A percentile compares a stretch with the other conserved stretches of the same genome.
These are phyloP conservation scores for Nestor notabilis DNA, from an alignment of 2,113 vertebrate species.

Conservation along the genomic window DNA sequence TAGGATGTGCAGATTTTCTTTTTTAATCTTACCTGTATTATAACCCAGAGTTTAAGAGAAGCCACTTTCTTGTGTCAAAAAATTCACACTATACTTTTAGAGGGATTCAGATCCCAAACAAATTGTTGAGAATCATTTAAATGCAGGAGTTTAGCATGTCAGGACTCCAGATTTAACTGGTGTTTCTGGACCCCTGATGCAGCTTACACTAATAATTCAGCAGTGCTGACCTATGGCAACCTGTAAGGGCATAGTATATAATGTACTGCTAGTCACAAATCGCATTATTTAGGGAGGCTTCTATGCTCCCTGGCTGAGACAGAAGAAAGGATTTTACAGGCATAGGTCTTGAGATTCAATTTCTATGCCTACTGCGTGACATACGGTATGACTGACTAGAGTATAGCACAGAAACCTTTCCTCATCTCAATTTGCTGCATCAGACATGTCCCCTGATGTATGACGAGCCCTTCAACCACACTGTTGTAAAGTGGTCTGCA, in stretches of 20 bases:
- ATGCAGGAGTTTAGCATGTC: not conserved
- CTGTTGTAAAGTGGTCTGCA: conserved; percentile 16
- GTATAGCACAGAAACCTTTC: not conserved
- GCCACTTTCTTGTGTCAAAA: not conserved
- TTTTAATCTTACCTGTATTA: not conserved
- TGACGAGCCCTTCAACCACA: conserved; percentile 14
- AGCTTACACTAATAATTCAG: not conserved
- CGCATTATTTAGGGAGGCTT: not conserved
- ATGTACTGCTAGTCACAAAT: not conserved
- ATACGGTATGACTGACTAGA: conserved; percentile 22
- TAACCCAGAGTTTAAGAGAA: not conserved
- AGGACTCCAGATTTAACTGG: not conserved
- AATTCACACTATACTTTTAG: not conserved
- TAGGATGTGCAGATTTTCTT: not conserved
- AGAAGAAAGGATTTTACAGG: not conserved
- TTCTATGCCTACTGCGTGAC: not conserved
- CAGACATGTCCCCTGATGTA: not conserved
- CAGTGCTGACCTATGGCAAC: not conserved
- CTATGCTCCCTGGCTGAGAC: not conserved
- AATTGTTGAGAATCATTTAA: not conserved
- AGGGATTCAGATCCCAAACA: not conserved
- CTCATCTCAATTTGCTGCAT: conserved; percentile 15
- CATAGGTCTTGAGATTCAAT: not conserved
- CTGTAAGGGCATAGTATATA: not conserved
- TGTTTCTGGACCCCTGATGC: not conserved